These are phyloP conservation scores for Fissipunctia ypsillon DNA, from an alignment of 2,888 invertebrate species.

Conservation along the genomic window DNA sequence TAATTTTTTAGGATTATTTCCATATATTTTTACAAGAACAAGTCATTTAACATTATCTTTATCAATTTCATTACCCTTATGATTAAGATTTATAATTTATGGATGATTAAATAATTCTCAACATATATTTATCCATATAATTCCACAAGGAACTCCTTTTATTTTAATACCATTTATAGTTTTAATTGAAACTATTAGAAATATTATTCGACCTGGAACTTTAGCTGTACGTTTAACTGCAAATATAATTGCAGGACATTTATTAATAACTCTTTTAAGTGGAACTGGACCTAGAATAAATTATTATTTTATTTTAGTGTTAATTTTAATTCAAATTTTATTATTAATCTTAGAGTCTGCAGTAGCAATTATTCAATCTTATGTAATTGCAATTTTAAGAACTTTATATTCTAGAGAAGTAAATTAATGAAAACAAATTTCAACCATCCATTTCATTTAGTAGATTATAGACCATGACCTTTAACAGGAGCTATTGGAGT, in stretches of 20 bases:
- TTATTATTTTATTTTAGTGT: too few relatives aligned
- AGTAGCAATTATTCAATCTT: constrained; percentile 92
- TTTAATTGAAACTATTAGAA: constrained; percentile 91
- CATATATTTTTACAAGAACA: constrained; percentile 93
- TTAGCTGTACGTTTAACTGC: too few relatives aligned
- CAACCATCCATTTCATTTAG: constrained; percentile 92
- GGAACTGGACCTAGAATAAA: too few relatives aligned
- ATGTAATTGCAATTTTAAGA: constrained; percentile 92
- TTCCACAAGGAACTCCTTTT: constrained; percentile 92
- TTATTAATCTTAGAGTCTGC: constrained; percentile 90
- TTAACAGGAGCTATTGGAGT: constrained; percentile 91
- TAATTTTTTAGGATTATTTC: constrained; percentile 93
- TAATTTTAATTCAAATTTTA: constrained; percentile 87
- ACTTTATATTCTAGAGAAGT: constrained; percentile 93
- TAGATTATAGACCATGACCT: constrained; percentile 92
- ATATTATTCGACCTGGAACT: too few relatives aligned
- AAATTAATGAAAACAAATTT: constrained; percentile 89
- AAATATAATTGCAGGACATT: too few relatives aligned
- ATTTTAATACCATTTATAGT: constrained; percentile 93
- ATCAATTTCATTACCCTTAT: constrained; percentile 91
- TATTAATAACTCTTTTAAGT: too few relatives aligned
- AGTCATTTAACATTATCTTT: constrained; percentile 92
- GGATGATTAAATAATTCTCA: constrained; percentile 73
- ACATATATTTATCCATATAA: constrained; percentile 92
- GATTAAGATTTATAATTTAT: constrained; percentile 90